These are phyloP conservation scores for Diorhabda elongata DNA, from an alignment of 1,140 invertebrate species.

Conservation along the genomic window DNA sequence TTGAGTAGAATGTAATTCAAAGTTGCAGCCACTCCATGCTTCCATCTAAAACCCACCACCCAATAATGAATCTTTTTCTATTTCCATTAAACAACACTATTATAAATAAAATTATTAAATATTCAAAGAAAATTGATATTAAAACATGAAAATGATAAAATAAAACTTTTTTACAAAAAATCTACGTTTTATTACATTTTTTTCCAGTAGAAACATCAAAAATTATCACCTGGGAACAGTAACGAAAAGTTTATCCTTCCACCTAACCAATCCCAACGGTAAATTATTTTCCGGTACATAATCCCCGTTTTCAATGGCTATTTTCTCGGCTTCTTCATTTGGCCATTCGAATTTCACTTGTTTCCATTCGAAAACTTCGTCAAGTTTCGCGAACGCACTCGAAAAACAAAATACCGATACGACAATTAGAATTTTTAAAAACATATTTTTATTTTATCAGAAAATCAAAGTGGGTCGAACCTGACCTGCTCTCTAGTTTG, in stretches of 20 bases:
- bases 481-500: background rate
- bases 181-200: no score
- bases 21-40: conserved; percentile 65
- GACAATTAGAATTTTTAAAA: conserved; percentile 8
- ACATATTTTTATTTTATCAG: background rate
- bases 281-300: conserved; percentile 68
- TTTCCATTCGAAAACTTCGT: conserved; percentile 64
- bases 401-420: conserved; percentile 9
- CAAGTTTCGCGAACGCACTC: conserved; percentile 40
- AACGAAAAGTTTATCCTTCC: conserved; percentile 72
- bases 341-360: conserved; percentile 67
- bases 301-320: conserved; percentile 57
- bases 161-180: no score
- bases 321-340: conserved; percentile 54
- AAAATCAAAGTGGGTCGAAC: background rate
- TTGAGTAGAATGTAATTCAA: conserved; percentile 62
- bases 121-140: no score
- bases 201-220: background rate
- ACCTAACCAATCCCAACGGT: conserved; percentile 66
- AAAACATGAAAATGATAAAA: no score
- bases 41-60: conserved; percentile 55
- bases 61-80: no score
- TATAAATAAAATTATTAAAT: no score
- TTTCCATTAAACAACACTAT: no score
- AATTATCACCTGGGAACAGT: conserved; percentile 59